Evolutionary conservation across 2,888 invertebrate genomes (phyloP).

Genomic region (Plagodis pulveraria): DNA sequence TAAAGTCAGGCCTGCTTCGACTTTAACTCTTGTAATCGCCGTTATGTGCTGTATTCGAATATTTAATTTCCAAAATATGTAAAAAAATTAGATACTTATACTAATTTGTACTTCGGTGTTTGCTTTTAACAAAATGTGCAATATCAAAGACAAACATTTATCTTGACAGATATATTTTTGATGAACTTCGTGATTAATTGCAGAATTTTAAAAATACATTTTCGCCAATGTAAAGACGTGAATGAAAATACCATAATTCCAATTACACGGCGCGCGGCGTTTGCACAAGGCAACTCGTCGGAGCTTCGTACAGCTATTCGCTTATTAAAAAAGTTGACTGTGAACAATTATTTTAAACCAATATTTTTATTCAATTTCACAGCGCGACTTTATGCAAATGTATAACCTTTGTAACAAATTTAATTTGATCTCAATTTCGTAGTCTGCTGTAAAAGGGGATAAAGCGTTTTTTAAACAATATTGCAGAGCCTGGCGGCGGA

Average conservation of each 20-base stretch:
- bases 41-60: too few relatives aligned
- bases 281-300: constrained; percentile 7
- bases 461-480: constrained; percentile 43
- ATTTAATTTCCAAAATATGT: too few relatives aligned
- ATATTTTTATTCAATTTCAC: constrained; percentile 38
- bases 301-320: constrained; percentile 11
- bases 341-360: constrained; percentile 30
- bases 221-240: constrained; percentile 1
- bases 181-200: background rate
- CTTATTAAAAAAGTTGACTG: constrained; percentile 34
- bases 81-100: too few relatives aligned
- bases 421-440: constrained; percentile 50
- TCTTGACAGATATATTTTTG: too few relatives aligned
- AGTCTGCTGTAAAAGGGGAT: constrained; percentile 45
- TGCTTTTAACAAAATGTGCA: too few relatives aligned
- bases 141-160: too few relatives aligned
- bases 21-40: too few relatives aligned
- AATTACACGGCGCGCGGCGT: constrained; percentile 16
- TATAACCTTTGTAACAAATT: constrained; percentile 41
- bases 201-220: background rate
- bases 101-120: too few relatives aligned
- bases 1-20: too few relatives aligned
- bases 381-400: constrained; percentile 35
- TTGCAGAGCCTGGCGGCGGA: constrained; percentile 38
- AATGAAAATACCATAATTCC: constrained; percentile 13